Conservation (phyloP, 2,113 vertebrate genomes). For the Pardalotus punctatus region DNA sequence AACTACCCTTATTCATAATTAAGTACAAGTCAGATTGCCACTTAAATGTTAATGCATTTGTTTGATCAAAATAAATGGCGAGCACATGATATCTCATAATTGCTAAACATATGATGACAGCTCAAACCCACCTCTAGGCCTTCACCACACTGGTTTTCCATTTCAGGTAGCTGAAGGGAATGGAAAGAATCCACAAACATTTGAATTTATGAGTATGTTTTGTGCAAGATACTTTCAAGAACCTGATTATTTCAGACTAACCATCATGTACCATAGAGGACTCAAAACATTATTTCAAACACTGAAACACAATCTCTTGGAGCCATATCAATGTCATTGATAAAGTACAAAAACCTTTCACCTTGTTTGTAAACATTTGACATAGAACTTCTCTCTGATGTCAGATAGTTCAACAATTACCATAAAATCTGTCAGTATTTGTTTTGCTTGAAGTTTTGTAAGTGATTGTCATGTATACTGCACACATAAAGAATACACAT, state of each 20-base stretch:
- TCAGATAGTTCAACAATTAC: not conserved
- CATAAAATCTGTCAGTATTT: not conserved
- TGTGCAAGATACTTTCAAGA: not conserved
- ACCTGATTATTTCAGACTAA: not conserved
- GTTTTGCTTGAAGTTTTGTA: not conserved
- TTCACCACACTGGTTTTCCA: not conserved
- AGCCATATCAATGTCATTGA: not conserved
- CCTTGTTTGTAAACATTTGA: not conserved
- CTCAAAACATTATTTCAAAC: not conserved
- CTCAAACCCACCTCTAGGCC: not conserved
- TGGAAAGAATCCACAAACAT: not conserved
- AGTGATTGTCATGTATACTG: rapidly evolving
- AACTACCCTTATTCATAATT: not conserved
- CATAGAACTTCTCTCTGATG: not conserved
- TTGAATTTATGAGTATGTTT: not conserved
- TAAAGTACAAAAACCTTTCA: not conserved
- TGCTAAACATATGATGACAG: not conserved
- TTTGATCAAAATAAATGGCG: not conserved
- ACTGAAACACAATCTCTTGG: not conserved
- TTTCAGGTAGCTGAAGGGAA: not conserved
- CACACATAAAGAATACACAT: not conserved
- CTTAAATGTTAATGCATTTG: not conserved
- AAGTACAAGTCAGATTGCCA: not conserved
- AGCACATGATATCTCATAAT: not conserved
- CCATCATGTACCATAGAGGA: not conserved